Evolutionary conservation across 2,113 vertebrate species (phyloP), one percentile per base, ranked within the genome.

Genomic region (Orthochromis malagaraziensis): DNA sequence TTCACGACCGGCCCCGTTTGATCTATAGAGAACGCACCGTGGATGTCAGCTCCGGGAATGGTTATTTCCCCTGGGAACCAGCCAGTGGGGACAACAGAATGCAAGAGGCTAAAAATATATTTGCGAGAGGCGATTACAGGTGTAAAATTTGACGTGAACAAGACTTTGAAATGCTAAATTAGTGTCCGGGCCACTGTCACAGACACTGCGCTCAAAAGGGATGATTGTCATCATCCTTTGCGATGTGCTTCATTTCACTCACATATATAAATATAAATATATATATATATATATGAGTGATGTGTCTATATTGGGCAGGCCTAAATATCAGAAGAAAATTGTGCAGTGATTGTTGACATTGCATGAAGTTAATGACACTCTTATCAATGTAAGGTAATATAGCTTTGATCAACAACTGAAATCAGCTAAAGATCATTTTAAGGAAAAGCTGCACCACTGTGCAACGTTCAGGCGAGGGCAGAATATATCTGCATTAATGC

Each of bases 41-140:
- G 82, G 87, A 91, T 96, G 95, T 96, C 95, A 94, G 92, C 89
- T 35, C 84, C 5, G 82, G 92, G 90, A 90, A 91, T 58, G 87
- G 80, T 88, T 95, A 95, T 96, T 95, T 96, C 95, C 94, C 94
- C 13, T 12, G 91, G 92, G 95, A 91, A 33, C 53, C 26, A 84
- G 87, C 89, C 87, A 85, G 65, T 87, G 82, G 90, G 92, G 89
- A 94, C 85, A 58, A 91, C 89, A 82, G 89, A 92, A 95, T 94
- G 89, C 88, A 91, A 84, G 85, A 75, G 83, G 89, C 94, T 96
- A 95, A 96, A 96, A 96, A 96, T 96, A 95, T 92, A 93, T 93
- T 87, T 88, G 82, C 53, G 84, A 86, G 84, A 92, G 90, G 91
- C 68, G 91, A 95, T 94, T 93, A 91, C 90, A 93, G 94, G 93